Evolutionary conservation across 2,113 vertebrate species (phyloP).

Genomic region (Notarius quadriscutis): DNA sequence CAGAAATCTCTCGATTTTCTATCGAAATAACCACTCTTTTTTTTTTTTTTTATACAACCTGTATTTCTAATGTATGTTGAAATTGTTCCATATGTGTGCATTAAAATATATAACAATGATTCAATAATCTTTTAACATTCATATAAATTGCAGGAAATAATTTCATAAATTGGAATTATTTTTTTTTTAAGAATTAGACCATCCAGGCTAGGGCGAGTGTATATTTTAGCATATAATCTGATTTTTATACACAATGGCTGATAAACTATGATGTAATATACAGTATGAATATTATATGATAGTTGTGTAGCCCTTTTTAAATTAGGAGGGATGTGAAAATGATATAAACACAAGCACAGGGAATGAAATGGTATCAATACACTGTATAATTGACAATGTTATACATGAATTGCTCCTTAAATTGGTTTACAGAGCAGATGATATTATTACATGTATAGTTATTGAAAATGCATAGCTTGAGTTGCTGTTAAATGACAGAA

Average conservation of each 20-base stretch:
- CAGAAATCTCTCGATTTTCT: constrained; percentile 11
- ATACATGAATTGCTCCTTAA: neutral
- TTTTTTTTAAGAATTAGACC: neutral
- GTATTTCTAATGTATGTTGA: constrained; percentile 22
- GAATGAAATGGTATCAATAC: too few relatives aligned
- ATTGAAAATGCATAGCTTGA: neutral
- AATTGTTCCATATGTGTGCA: constrained; percentile 13
- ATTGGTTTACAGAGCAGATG: neutral
- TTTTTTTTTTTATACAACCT: constrained; percentile 3
- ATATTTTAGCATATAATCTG: neutral
- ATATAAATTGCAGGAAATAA: neutral
- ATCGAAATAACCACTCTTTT: constrained; percentile 35
- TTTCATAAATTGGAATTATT: neutral
- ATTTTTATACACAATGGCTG: neutral
- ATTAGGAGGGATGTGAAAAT: neutral
- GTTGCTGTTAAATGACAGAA: neutral
- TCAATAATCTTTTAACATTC: neutral
- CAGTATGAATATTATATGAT: neutral
- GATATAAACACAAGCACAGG: neutral
- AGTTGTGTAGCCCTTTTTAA: neutral
- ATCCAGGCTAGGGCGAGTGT: neutral
- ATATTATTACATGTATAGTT: neutral
- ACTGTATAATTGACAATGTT: too few relatives aligned
- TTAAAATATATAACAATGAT: constrained; percentile 1
- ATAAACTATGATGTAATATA: neutral